A percentile compares a stretch with the other conserved stretches of the same genome.
These are phyloP conservation scores for Nudaria mundana DNA, from an alignment of 2,888 invertebrate genomes.

Conservation along the genomic window DNA sequence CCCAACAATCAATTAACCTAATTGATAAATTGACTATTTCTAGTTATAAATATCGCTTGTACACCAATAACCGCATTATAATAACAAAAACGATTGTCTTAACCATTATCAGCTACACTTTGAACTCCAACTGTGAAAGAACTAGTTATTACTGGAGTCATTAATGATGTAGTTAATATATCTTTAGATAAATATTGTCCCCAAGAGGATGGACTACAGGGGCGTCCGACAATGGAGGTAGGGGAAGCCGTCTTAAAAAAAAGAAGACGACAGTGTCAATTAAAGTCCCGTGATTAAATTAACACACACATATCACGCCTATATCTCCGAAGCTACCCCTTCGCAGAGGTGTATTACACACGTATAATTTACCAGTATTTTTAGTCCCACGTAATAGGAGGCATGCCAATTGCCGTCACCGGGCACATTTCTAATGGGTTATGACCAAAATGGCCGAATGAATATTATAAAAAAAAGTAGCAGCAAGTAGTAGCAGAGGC, in stretches of 20 bases:
- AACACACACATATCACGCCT: too few relatives aligned
- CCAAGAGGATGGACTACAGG: too few relatives aligned
- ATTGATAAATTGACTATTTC: background rate
- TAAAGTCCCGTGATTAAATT: too few relatives aligned
- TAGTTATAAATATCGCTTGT: background rate
- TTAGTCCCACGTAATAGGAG: too few relatives aligned
- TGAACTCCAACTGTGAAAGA: conserved; percentile 24
- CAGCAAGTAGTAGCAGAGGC: background rate
- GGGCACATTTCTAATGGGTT: too few relatives aligned
- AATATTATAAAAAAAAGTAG: background rate
- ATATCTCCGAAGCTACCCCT: too few relatives aligned
- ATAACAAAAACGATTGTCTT: conserved; percentile 9
- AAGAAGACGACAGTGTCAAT: too few relatives aligned
- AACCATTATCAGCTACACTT: conserved; percentile 27
- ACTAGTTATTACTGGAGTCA: conserved; percentile 20
- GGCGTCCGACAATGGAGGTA: too few relatives aligned
- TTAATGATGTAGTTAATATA: too few relatives aligned
- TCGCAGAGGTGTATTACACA: too few relatives aligned
- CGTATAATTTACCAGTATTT: too few relatives aligned
- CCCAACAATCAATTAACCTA: background rate
- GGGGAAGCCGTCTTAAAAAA: too few relatives aligned
- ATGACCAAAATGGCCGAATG: background rate
- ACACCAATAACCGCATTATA: conserved; percentile 21
- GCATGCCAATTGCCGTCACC: background rate
- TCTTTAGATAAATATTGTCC: background rate